Evolutionary conservation across 2,113 vertebrate species (phyloP).

Genomic region (Daboia siamensis): DNA sequence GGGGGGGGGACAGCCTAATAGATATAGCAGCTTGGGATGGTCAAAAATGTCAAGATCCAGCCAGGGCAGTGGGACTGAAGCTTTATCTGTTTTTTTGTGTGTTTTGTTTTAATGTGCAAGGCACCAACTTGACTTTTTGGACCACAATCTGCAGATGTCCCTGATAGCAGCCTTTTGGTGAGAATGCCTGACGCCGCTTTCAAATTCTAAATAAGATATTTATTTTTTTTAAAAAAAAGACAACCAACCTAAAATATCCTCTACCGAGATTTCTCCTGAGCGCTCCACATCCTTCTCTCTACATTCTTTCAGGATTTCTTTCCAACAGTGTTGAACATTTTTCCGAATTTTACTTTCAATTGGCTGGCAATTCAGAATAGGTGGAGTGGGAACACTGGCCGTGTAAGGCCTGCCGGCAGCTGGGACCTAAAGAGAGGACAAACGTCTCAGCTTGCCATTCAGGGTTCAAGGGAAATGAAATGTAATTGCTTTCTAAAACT

Average conservation of each 20-base stretch:
- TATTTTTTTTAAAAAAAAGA: background rate
- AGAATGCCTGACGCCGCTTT: background rate
- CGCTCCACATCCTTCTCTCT: conserved; percentile 56
- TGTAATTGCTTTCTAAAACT: background rate
- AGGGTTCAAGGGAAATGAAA: background rate
- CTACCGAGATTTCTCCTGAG: conserved; percentile 58
- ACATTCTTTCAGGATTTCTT: conserved; percentile 65
- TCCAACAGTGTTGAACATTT: conserved; percentile 68
- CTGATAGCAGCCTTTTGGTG: background rate
- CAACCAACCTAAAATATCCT: conserved; percentile 68
- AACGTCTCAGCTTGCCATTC: background rate
- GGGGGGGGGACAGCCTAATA: background rate
- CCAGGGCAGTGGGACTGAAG: background rate
- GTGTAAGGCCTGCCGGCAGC: conserved; percentile 21
- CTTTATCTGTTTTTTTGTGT: too few species aligned
- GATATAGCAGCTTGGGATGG: background rate
- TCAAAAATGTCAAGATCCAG: background rate
- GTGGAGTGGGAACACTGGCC: background rate
- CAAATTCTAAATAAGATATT: background rate
- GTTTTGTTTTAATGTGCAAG: background rate
- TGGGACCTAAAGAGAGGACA: conserved; percentile 17
- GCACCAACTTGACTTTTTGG: background rate
- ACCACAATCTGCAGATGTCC: background rate
- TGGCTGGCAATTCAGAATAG: conserved; percentile 53
- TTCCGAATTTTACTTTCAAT: conserved; percentile 63